Percentiles rank a stretch among this genome's conserved stretches.
Conservation (phyloP, 2,797 vertebrate species). For the Pangasius djambal region DNA sequence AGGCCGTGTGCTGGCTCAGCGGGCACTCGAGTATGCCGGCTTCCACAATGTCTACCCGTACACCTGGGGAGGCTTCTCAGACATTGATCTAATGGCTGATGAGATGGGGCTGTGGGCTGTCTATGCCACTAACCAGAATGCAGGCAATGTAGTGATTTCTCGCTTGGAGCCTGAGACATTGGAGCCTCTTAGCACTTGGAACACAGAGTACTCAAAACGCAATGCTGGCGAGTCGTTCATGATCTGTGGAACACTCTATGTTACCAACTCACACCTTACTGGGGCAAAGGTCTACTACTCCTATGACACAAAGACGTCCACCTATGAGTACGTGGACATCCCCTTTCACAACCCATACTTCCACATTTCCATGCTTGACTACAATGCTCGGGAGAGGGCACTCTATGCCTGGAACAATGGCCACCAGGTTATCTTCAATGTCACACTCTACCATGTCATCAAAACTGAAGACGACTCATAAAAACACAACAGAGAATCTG, state of each 20-base stretch:
- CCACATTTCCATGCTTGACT: slow-evolving; percentile 99
- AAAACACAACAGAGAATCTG: slow-evolving; percentile 37
- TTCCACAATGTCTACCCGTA: slow-evolving; percentile 98
- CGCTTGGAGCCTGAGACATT: slow-evolving; percentile 90
- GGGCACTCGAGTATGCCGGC: slow-evolving; percentile 92
- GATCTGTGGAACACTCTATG: slow-evolving; percentile 96
- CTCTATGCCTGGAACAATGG: slow-evolving; percentile 99
- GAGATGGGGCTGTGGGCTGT: slow-evolving; percentile 96
- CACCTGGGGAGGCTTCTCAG: slow-evolving; percentile 96
- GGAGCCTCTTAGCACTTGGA: slow-evolving; percentile 93
- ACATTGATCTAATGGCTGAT: slow-evolving; percentile 97
- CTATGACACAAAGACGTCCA: slow-evolving; percentile 94
- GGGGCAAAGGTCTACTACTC: slow-evolving; percentile 98
- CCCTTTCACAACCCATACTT: slow-evolving; percentile 99
- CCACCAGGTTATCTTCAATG: slow-evolving; percentile 97
- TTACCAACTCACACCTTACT: slow-evolving; percentile 95
- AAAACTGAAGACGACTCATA: slow-evolving; percentile 95
- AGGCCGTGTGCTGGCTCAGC: slow-evolving; percentile 87
- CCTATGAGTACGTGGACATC: slow-evolving; percentile 96
- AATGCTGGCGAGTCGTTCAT: slow-evolving; percentile 98
- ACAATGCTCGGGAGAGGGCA: slow-evolving; percentile 93
- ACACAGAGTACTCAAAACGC: slow-evolving; percentile 94
- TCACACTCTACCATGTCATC: slow-evolving; percentile 97
- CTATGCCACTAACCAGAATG: slow-evolving; percentile 97
- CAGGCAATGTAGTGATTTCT: slow-evolving; percentile 95